Evolutionary conservation across 2,113 vertebrate genomes (phyloP), one percentile per base, ranked within the genome.

Genomic region (Callaeas wilsoni): DNA sequence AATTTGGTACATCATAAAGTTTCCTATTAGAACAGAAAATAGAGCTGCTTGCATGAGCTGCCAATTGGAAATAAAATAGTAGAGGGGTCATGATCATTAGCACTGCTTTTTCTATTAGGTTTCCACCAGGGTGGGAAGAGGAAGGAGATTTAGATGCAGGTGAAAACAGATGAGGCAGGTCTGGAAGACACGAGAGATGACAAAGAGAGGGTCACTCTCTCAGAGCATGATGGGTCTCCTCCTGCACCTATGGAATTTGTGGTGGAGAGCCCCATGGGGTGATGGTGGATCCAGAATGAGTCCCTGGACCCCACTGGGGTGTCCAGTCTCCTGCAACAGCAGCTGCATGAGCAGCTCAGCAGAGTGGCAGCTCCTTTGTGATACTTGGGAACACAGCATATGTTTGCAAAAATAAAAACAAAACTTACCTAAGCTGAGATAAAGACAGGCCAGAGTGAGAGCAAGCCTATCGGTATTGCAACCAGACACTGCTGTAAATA

Each of bases 51-150:
- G 87, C 94, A 65, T 87, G 95, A 92, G 89, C 88, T 95, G 94
- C 95, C 96, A 97, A 82, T 93, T 94, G 96, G 90, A 94, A 97
- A 89, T 94, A 96, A 96, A 97, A 94, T 33, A 95, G 64, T 73
- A 21, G 60, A 65, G 57, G 86, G 64, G 78, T 89, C 20, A 2
- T 33, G 62, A 87, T 94, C 94, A 92, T 89, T 93, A 97, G 92
- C 69, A 50, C 41, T 1, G 10, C 50, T 88, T 83, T 76, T 90
- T 90, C 94, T 94, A 23, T 96, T 60, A 50, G 60, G 68, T 69
- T 86, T 94, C 53, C 60, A 50, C 46, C 12, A 3, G 42, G 46
- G 30, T 76, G n/a, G 68, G 67, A 42, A 75, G 29, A 82, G 64
- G 44, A 76, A 27, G 27, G 55, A 83, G 86, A 65, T 22, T 47